A percentile compares a stretch with the other conserved stretches of the same genome.
phyloP scores from a whole-genome alignment of 1,140 invertebrate species.

The Bombus ignitus region DNA sequence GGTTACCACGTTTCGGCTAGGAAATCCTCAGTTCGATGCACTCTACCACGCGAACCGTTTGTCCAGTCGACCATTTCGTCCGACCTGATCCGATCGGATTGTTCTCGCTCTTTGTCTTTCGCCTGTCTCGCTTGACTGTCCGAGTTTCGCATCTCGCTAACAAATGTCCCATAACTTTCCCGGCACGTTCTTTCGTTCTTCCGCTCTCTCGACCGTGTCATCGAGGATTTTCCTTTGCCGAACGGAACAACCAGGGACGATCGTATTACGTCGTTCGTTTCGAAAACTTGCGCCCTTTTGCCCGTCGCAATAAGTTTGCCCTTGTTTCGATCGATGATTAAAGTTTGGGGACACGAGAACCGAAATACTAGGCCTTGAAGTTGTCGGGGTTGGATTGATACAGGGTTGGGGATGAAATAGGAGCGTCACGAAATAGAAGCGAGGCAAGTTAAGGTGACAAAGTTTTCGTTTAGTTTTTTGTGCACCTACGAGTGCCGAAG shows the following conservation, averaged over 20 bases:
- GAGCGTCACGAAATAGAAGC: not conserved
- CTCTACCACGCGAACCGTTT: not conserved
- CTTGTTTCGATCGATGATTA: not conserved
- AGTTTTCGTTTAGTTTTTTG: not conserved
- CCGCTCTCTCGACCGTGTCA: not conserved
- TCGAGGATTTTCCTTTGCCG: not conserved
- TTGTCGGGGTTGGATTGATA: not conserved
- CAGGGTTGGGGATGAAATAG: not conserved
- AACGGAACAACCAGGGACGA: not conserved
- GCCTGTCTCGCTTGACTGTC: not conserved
- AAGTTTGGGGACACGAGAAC: not conserved
- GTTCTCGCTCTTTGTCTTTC: not conserved
- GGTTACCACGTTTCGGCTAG: not conserved
- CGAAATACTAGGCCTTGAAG: not conserved
- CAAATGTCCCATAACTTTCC: constrained; percentile 7
- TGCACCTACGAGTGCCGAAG: accelerated
- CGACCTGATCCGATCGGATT: not conserved
- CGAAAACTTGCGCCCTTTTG: constrained; percentile 3
- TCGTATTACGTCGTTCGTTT: not conserved
- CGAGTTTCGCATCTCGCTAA: constrained; percentile 5
- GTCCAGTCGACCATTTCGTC: not conserved
- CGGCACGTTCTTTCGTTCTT: not conserved
- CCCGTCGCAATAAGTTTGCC: not conserved
- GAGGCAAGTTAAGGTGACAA: not conserved
- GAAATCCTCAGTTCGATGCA: not conserved